A percentile compares a stretch with the other conserved stretches of the same genome.
Conservation (phyloP, 2,797 vertebrate species). For the Xyrichtys novacula region DNA sequence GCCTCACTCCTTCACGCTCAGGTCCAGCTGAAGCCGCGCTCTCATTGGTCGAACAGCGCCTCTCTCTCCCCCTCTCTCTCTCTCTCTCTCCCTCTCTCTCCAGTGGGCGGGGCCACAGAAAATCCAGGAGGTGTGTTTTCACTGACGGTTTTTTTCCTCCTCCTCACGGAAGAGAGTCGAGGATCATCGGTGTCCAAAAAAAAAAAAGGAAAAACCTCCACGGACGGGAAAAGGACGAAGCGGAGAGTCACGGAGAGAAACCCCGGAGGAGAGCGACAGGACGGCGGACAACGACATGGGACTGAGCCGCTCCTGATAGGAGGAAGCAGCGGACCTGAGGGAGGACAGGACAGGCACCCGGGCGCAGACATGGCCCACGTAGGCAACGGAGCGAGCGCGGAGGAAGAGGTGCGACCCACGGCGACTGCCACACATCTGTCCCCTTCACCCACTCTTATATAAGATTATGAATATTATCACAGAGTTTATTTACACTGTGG, state of each 20-base stretch:
- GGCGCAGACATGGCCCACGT: constrained; percentile 73
- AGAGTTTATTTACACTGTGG: no score
- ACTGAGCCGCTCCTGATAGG: constrained; percentile 6
- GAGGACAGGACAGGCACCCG: constrained; percentile 28
- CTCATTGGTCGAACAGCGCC: neutral
- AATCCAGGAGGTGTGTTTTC: constrained; percentile 8
- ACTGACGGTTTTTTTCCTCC: neutral
- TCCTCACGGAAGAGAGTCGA: neutral
- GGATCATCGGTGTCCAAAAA: neutral
- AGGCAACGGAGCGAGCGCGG: constrained; percentile 67
- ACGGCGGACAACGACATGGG: constrained; percentile 18
- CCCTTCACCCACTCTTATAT: neutral
- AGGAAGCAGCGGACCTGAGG: constrained; percentile 34
- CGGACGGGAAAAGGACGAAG: neutral
- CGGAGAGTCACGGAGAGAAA: neutral
- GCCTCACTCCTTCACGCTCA: no score
- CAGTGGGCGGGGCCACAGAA: constrained; percentile 6
- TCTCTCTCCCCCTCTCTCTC: no score
- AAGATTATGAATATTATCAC: no score
- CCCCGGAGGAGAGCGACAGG: neutral
- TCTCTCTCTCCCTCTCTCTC: no score
- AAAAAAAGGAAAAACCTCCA: neutral
- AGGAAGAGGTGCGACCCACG: constrained; percentile 67
- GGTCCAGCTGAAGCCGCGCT: neutral
- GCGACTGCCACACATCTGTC: neutral